Conservation (phyloP, 1,140 invertebrate genomes). For the Sycophaga agraensis region DNA sequence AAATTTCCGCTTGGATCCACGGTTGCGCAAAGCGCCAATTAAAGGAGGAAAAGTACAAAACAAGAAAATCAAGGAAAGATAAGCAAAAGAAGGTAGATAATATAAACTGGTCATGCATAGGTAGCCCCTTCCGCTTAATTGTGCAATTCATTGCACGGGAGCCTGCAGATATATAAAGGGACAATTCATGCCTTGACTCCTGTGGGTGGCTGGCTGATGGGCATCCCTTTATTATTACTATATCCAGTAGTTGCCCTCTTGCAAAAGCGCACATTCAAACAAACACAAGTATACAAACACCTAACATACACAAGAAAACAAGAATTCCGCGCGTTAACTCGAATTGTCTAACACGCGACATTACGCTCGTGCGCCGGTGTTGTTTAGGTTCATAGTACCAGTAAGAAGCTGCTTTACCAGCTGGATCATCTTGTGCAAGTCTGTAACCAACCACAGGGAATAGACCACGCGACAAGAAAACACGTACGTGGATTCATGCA, state of each 20-base stretch:
- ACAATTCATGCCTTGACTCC: too few relatives aligned
- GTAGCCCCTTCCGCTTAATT: slow-evolving; percentile 7
- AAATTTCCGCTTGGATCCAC: not conserved
- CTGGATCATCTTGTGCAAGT: slow-evolving; percentile 94
- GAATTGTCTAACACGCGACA: slow-evolving; percentile 15
- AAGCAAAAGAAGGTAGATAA: too few relatives aligned
- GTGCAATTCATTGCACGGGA: not conserved
- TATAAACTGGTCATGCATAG: slow-evolving; percentile 12
- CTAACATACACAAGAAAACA: not conserved
- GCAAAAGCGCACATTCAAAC: not conserved
- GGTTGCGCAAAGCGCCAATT: not conserved
- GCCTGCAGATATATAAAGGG: too few relatives aligned
- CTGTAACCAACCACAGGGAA: slow-evolving; percentile 83
- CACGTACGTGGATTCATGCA: slow-evolving; percentile 62
- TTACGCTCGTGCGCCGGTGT: slow-evolving; percentile 4
- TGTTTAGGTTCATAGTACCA: slow-evolving; percentile 88
- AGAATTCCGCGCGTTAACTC: not conserved
- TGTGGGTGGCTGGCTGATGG: slow-evolving; percentile 10
- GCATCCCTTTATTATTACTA: not conserved
- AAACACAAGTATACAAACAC: not conserved
- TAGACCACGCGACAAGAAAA: slow-evolving; percentile 69
- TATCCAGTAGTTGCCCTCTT: too few relatives aligned
- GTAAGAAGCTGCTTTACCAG: slow-evolving; percentile 94
- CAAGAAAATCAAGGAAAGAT: too few relatives aligned
- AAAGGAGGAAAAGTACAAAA: not conserved